Base-by-base conservation (phyloP, 2,888 invertebrate genomes). In the Amphipyra berbera region DNA sequence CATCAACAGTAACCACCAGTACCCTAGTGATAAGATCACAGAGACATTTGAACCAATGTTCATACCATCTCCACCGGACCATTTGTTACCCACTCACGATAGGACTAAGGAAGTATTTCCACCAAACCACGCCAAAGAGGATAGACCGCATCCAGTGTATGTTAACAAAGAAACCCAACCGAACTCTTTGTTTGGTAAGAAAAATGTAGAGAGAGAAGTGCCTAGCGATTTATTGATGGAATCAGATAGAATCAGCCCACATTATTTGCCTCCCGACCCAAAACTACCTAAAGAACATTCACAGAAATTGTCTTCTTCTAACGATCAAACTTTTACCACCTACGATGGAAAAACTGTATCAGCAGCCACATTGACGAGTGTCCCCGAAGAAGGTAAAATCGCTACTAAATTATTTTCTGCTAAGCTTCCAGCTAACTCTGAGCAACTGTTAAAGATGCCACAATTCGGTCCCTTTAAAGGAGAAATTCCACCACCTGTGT, bases 31-130 rank as follows among this genome's bases (percentile, higher is more conserved):
- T 44, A 91, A 92, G 75, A 85, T 95, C 9, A 95, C 96, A 0
- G 96, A 97, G 84, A 95, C 95, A 47, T 97, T 97, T 82, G 97
- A 97, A 78, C 97, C 97, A 0, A 97, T 97, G 95, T 98, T 97
- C 77, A 96, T 97, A 75, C 97, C 97, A 0, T 97, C 97, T 0
- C 97, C 97, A 0, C 95, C 96, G 10, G 97, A 97, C 77, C 96
- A 96, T 79, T 81, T 95, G 77, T 61, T 93, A 66, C 73, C 92
- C 0, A 87, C 85, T 10, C 84, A 88, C 46, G 92, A 91, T 37
- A 88, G 83, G 71, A 94, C 95, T 2, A 93, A 91, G 68, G 93
- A 95, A 87, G 79, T 94, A 14, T 91, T 93, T 68, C 90, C 91
- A 5, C 88, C 82, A 57, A 92, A 94, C 54, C 94, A 94, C 45